phyloP scores from a whole-genome alignment of 2,113 vertebrate genomes.

The Leptodactylus fuscus region DNA sequence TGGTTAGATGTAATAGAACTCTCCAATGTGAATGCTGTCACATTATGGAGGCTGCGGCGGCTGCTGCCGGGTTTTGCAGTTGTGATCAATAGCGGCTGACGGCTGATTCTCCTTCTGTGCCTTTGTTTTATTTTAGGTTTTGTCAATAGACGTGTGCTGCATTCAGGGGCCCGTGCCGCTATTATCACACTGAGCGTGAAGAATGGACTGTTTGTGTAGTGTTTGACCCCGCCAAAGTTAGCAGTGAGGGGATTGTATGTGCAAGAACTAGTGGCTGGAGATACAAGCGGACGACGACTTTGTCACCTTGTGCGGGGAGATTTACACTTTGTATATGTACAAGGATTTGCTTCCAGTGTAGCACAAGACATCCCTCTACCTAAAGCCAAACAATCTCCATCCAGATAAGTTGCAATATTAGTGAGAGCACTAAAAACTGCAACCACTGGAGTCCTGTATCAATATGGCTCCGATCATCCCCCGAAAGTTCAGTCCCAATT shows the following conservation, averaged over 20 bases:
- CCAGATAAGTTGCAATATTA: too few relatives aligned
- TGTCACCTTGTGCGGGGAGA: slow-evolving; percentile 18
- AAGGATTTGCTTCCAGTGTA: too few relatives aligned
- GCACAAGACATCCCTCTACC: too few relatives aligned
- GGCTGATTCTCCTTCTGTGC: slow-evolving; percentile 46
- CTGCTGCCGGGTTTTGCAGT: slow-evolving; percentile 26
- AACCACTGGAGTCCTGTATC: too few relatives aligned
- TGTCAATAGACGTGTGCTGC: slow-evolving; percentile 47
- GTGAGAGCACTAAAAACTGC: too few relatives aligned
- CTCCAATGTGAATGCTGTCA: slow-evolving; percentile 1
- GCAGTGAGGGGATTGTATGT: slow-evolving; percentile 69
- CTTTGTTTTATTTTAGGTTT: slow-evolving; percentile 46
- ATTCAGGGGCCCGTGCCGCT: slow-evolving; percentile 33
- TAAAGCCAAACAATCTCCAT: too few relatives aligned
- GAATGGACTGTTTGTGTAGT: slow-evolving; percentile 53
- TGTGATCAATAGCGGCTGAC: slow-evolving; percentile 50
- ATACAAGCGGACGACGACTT: slow-evolving; percentile 79
- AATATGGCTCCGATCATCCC: too few relatives aligned
- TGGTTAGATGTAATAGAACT: slow-evolving; percentile 50
- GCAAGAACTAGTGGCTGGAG: slow-evolving; percentile 77
- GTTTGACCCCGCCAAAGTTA: slow-evolving; percentile 50
- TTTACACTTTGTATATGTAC: neutral
- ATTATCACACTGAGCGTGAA: slow-evolving; percentile 48
- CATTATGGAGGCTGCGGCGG: slow-evolving; percentile 48
- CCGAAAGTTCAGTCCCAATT: too few relatives aligned